Percentiles rank a stretch among this genome's conserved stretches.
Evolutionary conservation across 1,140 invertebrate species (phyloP).

Genomic region (Drosophila oshimai): DNA sequence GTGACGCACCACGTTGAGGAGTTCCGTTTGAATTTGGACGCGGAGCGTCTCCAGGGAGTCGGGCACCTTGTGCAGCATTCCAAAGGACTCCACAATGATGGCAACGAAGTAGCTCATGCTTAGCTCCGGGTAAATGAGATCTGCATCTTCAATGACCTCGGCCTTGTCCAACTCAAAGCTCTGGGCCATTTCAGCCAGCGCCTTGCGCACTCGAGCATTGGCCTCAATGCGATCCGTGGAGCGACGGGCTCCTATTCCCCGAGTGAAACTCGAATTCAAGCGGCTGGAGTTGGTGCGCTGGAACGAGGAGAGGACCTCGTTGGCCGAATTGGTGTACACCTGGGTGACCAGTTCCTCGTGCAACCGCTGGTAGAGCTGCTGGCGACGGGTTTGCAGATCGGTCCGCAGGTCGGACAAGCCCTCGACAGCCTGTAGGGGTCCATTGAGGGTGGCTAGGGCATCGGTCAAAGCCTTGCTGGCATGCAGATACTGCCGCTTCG

Average conservation of each 20-base stretch:
- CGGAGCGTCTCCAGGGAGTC: slow-evolving; percentile 93
- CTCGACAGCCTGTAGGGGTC: slow-evolving; percentile 89
- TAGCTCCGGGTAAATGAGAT: slow-evolving; percentile 86
- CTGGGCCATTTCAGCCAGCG: slow-evolving; percentile 82
- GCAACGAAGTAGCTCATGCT: slow-evolving; percentile 89
- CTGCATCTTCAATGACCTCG: slow-evolving; percentile 86
- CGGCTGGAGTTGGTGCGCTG: slow-evolving; percentile 86
- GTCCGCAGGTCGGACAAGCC: slow-evolving; percentile 90
- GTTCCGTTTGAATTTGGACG: slow-evolving; percentile 90
- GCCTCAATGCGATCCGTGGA: slow-evolving; percentile 83
- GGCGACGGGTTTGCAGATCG: slow-evolving; percentile 89
- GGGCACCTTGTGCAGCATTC: slow-evolving; percentile 91
- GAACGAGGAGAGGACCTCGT: slow-evolving; percentile 84
- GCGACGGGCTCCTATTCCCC: slow-evolving; percentile 84
- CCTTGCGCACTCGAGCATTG: slow-evolving; percentile 82
- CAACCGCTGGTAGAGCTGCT: slow-evolving; percentile 88
- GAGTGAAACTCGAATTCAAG: slow-evolving; percentile 84
- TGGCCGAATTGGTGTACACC: slow-evolving; percentile 88
- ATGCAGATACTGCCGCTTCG: slow-evolving; percentile 92
- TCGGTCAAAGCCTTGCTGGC: slow-evolving; percentile 92
- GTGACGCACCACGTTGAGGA: slow-evolving; percentile 89
- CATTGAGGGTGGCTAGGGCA: slow-evolving; percentile 87
- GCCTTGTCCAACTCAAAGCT: slow-evolving; percentile 73
- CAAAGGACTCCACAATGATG: slow-evolving; percentile 93
- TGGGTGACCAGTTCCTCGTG: slow-evolving; percentile 89